These are phyloP conservation scores for Erythrocebus patas DNA, from an alignment of 2,113 vertebrate genomes.

Conservation along the genomic window DNA sequence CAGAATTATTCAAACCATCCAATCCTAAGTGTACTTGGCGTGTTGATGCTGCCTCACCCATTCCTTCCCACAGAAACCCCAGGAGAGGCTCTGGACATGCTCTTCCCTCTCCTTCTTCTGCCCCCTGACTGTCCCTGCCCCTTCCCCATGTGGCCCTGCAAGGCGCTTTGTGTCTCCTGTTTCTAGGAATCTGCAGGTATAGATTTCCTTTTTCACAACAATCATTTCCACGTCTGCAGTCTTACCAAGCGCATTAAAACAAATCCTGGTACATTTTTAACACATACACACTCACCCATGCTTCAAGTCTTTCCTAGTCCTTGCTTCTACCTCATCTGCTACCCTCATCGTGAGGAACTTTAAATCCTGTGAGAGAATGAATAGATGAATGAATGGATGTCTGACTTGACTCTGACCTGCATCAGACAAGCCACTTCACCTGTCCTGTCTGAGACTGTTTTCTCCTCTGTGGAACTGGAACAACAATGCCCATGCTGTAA, in stretches of 20 bases:
- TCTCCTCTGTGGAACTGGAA: not conserved
- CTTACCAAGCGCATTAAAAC: not conserved
- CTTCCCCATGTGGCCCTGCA: not conserved
- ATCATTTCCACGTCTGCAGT: not conserved
- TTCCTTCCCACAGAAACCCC: not conserved
- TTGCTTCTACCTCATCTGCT: not conserved
- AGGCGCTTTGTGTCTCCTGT: not conserved
- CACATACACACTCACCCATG: too few relatives aligned
- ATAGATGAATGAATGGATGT: not conserved
- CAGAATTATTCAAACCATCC: not conserved
- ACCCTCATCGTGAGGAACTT: not conserved
- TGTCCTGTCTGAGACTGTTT: not conserved
- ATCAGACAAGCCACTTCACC: not conserved
- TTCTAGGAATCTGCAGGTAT: not conserved
- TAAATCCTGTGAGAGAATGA: not conserved
- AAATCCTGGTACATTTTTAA: not conserved
- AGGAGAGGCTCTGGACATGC: not conserved
- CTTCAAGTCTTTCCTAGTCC: not conserved
- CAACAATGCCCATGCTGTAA: not conserved
- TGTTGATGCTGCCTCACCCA: not conserved
- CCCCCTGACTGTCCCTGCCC: not conserved
- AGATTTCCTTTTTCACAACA: not conserved
- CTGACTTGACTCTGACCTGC: not conserved
- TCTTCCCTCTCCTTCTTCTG: not conserved
- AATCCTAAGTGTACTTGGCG: not conserved